Evolutionary conservation across 2,888 invertebrate species (phyloP), one percentile per base, ranked within the genome.

Genomic region (Maniola hyperantus): DNA sequence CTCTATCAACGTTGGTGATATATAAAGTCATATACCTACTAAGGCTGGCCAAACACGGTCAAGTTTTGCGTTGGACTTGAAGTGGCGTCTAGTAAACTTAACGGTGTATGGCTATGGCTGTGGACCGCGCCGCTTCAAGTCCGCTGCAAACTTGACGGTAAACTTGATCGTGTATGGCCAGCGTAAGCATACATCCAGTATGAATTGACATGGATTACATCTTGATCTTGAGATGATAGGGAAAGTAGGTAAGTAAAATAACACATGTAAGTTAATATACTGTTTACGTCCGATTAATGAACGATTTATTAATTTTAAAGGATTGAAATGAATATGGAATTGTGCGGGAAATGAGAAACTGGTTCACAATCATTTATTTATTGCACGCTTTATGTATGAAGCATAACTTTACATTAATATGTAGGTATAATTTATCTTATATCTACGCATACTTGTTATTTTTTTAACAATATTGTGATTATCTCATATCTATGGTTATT

Each of bases 321-420:
- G 62, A 62, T 53, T 62, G 42, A 33, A 39, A 36, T 42, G 34
- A 20, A 36, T 13, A 53, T 42, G 62, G 62, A 67, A 67, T 67
- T 67, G 67, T 18, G 26, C 20, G 54, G 33, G 39, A 42, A 51
- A 60, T 48, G 48, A 34, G 61, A 50, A 66, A 42, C 53, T 13
- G 59, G 13, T 58, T 58, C 50, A 62, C 57, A 59, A 42, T 51
- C 36, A 44, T 48, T 20, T 39, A 66, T 66, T 66, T 55, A 66
- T 55, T 61, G 65, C 66, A 57, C 62, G 26, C 18, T 59, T 11
- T 55, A 36, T 53, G 18, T 65, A 65, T 60, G 18, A 36, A 46
- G 44, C 65, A 60, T 65, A 60, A 13, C 8, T 42, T 11, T 36
- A 55, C 2, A 1, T 18, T 39, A 39, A 57, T 39, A 53, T 18